Percentiles rank a stretch among this genome's conserved stretches.
Evolutionary conservation across 53 echinoderm and acorn worm genomes (phyloP).

Genomic region (Holothuria scabra): DNA sequence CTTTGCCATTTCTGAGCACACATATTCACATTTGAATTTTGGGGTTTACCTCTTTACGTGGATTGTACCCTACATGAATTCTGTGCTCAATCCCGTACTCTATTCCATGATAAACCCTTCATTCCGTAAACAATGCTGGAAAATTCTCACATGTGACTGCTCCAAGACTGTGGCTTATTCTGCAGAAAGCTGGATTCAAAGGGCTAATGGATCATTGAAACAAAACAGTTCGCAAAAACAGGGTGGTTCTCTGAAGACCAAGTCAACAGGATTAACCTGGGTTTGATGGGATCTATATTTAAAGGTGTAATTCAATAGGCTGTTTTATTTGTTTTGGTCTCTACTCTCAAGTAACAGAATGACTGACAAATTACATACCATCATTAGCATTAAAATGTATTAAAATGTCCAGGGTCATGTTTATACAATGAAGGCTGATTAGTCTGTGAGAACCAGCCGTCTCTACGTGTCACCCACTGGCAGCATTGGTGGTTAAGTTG

Average conservation of each 20-base stretch:
- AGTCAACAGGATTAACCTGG: slow-evolving; percentile 20
- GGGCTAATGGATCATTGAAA: slow-evolving; percentile 3
- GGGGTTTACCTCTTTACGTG: slow-evolving; percentile 71
- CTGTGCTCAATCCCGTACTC: slow-evolving; percentile 86
- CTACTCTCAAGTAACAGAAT: no score
- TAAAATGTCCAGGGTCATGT: no score
- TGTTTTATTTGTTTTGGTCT: no score
- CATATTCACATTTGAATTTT: slow-evolving; percentile 21
- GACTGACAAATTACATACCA: not conserved
- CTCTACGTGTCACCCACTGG: no score
- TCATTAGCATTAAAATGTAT: not conserved
- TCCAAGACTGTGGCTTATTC: slow-evolving; percentile 46
- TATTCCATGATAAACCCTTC: slow-evolving; percentile 91
- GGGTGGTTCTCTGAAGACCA: slow-evolving; percentile 29
- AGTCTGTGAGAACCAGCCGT: no score
- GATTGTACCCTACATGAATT: slow-evolving; percentile 93
- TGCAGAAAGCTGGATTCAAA: slow-evolving; percentile 42
- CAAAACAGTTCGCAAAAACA: not conserved
- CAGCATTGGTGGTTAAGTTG: no score
- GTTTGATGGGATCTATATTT: not conserved
- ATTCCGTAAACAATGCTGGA: slow-evolving; percentile 82
- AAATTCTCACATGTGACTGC: slow-evolving; percentile 67
- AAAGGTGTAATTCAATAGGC: no score
- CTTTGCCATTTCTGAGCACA: slow-evolving; percentile 42
- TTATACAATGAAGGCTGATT: no score